These are phyloP conservation scores for Chelon labrosus DNA, from an alignment of 2,797 vertebrate species.

Conservation along the genomic window DNA sequence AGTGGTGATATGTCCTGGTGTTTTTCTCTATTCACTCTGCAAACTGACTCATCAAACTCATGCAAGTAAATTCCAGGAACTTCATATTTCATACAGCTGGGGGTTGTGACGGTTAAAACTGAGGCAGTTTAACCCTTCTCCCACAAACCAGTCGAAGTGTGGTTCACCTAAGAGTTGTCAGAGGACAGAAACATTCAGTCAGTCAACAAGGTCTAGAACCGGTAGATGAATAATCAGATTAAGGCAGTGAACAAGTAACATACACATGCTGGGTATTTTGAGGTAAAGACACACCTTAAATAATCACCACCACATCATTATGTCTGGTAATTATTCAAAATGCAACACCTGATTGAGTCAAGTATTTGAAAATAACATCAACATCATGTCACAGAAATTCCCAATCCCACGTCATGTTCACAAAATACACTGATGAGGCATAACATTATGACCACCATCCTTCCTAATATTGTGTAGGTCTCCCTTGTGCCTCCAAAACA, in stretches of 20 bases:
- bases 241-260: slow-evolving; percentile 4
- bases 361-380: background rate
- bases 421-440: no score
- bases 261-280: background rate
- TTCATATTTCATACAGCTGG: background rate
- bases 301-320: no score
- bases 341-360: background rate
- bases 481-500: no score
- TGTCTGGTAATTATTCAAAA: no score
- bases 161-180: slow-evolving; percentile 29
- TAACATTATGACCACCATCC: no score
- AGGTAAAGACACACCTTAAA: background rate
- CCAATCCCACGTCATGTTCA: background rate
- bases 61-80: slow-evolving; percentile 50
- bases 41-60: slow-evolving; percentile 50
- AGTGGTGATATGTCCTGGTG: background rate
- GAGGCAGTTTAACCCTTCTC: slow-evolving; percentile 8
- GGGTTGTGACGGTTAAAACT: background rate
- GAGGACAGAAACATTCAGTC: slow-evolving; percentile 11
- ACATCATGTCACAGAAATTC: background rate
- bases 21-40: slow-evolving; percentile 5
- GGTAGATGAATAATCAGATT: slow-evolving; percentile 2
- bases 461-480: no score
- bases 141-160: background rate
- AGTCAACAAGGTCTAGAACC: slow-evolving; percentile 9